Evolutionary conservation across 2,888 invertebrate genomes (phyloP), one percentile per base, ranked within the genome.

Genomic region (Megalurothrips usitatus): DNA sequence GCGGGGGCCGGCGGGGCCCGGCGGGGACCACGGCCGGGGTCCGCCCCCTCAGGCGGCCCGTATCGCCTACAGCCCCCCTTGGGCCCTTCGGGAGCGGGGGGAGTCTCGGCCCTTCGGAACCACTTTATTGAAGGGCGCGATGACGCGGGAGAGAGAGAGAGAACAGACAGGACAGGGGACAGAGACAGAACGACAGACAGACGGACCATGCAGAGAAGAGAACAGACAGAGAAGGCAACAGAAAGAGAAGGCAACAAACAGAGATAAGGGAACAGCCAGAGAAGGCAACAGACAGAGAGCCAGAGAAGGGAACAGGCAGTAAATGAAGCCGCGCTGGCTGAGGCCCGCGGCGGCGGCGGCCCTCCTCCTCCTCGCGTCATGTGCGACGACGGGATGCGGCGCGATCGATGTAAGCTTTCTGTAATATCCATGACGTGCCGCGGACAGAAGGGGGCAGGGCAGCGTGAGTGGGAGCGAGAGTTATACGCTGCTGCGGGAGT

Each of bases 181-280:
- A n/a, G 58, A 19, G 19, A 52, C 6, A 52, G 52, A 52, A 9
- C 1, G 52, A 19, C 3, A 12, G 52, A 52, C 6, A 19, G 12
- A 52, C 6, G 10, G 52, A 19, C 10, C 9, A 14, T 11, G 49
- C 3, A 43, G 34, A 43, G 34, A 43, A 52, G 52, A 17, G 19
- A 52, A 52, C 6, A 19, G 52, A 52, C 6, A 19, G 19, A 19
- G 52, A 52, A 10, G 10, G 52, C 1, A 10, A 52, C 2, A 52
- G 52, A 17, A 17, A 58, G 58, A 58, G 58, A n/a, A 17, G 0
- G 52, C 14, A 17, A 52, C 14, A 14, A 14, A 49, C 10, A 49
- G 79, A 81, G 58, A 79, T 43, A 49, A 79, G 49, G 19, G 49
- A 81, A 79, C n/a, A 34, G 79, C 23, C 47, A 79, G 75, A 34